Conservation (phyloP, 2,888 invertebrate species). For the Mechanitis mazaeus region DNA sequence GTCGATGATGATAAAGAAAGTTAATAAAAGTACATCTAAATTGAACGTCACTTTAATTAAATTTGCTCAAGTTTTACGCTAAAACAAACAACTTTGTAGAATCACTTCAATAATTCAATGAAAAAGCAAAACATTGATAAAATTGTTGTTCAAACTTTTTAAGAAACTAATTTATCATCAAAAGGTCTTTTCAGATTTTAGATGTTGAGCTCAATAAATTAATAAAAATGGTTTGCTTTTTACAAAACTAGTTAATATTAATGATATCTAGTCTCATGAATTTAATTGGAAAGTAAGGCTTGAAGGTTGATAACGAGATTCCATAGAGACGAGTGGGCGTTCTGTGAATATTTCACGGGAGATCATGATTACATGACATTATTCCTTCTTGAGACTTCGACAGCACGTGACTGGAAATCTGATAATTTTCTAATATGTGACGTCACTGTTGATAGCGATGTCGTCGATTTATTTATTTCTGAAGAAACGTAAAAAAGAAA, state of each 20-base stretch:
- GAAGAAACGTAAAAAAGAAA: background rate
- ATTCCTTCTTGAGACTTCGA: conserved; percentile 38
- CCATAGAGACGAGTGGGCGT: conserved; percentile 12
- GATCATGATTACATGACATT: conserved; percentile 45
- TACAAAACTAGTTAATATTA: too few species aligned
- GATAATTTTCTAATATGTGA: conserved; percentile 39
- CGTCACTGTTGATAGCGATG: conserved; percentile 17
- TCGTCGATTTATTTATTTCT: background rate
- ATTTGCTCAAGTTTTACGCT: background rate
- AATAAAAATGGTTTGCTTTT: too few species aligned
- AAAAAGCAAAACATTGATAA: background rate
- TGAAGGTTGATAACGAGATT: conserved; percentile 13
- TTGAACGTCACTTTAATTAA: conserved; percentile 2
- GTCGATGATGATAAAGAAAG: background rate
- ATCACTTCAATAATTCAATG: background rate
- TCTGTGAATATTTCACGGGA: conserved; percentile 25
- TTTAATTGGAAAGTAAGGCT: background rate
- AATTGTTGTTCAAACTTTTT: background rate
- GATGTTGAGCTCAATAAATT: too few species aligned
- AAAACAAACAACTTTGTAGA: background rate
- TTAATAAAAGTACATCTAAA: background rate
- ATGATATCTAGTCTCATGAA: background rate
- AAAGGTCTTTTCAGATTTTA: too few species aligned
- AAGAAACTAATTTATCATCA: too few species aligned
- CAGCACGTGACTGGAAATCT: conserved; percentile 42